Percentiles rank a stretch among this genome's conserved stretches.
These are phyloP conservation scores for Phengaris arion DNA, from an alignment of 2,888 invertebrate species.

Conservation along the genomic window DNA sequence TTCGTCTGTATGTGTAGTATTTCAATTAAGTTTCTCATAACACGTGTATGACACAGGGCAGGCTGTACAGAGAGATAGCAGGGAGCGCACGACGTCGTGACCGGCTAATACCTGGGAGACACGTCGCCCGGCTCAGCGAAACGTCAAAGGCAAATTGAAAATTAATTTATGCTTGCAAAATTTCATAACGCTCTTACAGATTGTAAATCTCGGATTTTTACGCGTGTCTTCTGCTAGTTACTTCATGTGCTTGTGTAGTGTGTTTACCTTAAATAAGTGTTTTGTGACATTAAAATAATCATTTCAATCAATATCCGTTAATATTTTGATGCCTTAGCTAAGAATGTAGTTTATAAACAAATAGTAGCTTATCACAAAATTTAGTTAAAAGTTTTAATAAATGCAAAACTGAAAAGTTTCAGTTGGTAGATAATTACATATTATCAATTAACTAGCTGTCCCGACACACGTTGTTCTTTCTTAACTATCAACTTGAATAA, in stretches of 20 bases:
- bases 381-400: too few species aligned
- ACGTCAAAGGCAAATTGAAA: constrained; percentile 79
- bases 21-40: constrained; percentile 44
- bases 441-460: too few species aligned
- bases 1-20: constrained; percentile 36
- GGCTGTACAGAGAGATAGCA: constrained; percentile 47
- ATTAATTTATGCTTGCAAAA: constrained; percentile 76
- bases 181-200: constrained; percentile 60
- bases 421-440: too few species aligned
- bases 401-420: too few species aligned
- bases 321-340: too few species aligned
- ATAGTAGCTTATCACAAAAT: too few species aligned
- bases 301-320: too few species aligned
- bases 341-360: too few species aligned
- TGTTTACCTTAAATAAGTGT: too few species aligned
- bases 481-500: too few species aligned
- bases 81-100: constrained; percentile 61
- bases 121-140: constrained; percentile 72
- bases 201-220: constrained; percentile 50
- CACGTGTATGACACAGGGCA: constrained; percentile 40
- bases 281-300: too few species aligned
- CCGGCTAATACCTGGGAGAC: constrained; percentile 71
- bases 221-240: constrained; percentile 33
- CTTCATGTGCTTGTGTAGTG: neutral
- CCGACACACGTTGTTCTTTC: too few species aligned